Conservation (phyloP, 2,888 invertebrate species). For the Sarcophaga caerulescens region DNA sequence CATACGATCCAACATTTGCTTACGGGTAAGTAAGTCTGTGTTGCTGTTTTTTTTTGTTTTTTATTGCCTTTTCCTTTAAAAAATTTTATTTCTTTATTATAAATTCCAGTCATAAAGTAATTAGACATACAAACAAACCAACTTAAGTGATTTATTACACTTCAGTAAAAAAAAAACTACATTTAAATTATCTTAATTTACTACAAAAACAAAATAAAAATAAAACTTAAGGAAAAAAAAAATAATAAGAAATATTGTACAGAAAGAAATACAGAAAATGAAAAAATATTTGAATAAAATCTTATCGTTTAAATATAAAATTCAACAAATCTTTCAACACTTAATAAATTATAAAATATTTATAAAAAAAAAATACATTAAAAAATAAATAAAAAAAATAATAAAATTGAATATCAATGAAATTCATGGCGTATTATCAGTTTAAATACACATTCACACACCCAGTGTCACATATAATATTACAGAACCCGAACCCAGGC, state of each 20-base stretch:
- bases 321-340: constrained; percentile 65
- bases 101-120: constrained; percentile 56
- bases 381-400: neutral
- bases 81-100: constrained; percentile 8
- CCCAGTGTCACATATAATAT: too few relatives aligned
- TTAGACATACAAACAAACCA: constrained; percentile 45
- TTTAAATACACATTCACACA: neutral
- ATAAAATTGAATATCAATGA: constrained; percentile 46
- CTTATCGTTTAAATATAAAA: constrained; percentile 62
- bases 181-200: constrained; percentile 46
- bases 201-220: neutral
- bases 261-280: constrained; percentile 10
- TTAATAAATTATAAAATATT: constrained; percentile 57
- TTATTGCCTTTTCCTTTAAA: neutral
- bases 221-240: too few relatives aligned
- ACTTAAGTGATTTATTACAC: constrained; percentile 55
- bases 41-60: neutral
- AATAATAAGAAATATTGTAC: too few relatives aligned
- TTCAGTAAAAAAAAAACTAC: constrained; percentile 9
- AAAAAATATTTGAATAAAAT: constrained; percentile 46
- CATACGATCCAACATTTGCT: constrained; percentile 93
- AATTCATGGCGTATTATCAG: constrained; percentile 32
- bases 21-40: constrained; percentile 90
- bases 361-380: too few relatives aligned
- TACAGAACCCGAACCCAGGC: too few relatives aligned